Evolutionary conservation across 1,140 invertebrate species (phyloP).

Genomic region (Drosophila albomicans): DNA sequence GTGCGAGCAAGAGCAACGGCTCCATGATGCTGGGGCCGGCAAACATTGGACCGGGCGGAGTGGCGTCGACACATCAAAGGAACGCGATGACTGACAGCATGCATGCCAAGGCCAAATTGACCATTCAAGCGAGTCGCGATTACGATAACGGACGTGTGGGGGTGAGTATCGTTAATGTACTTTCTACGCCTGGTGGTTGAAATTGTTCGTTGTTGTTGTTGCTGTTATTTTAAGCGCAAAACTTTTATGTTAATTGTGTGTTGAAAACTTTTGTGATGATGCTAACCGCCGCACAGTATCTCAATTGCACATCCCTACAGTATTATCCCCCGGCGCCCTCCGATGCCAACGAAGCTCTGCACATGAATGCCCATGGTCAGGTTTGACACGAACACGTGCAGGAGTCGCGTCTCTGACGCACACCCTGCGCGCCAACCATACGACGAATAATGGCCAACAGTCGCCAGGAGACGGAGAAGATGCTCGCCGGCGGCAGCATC

Average conservation of each 20-base stretch:
- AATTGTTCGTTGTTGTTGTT: background rate
- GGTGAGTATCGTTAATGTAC: conserved; percentile 58
- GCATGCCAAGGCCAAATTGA: conserved; percentile 94
- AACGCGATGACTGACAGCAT: conserved; percentile 93
- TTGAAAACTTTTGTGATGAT: background rate
- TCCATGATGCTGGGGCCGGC: conserved; percentile 70
- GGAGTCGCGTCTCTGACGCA: conserved; percentile 84
- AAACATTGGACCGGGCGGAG: conserved; percentile 77
- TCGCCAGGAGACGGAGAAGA: conserved; percentile 84
- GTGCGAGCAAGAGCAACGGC: conserved; percentile 85
- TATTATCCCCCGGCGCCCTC: conserved; percentile 90
- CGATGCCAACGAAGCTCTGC: conserved; percentile 89
- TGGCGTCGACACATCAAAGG: conserved; percentile 88
- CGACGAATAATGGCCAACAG: conserved; percentile 84
- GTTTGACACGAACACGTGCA: conserved; percentile 82
- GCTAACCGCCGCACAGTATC: conserved; percentile 69
- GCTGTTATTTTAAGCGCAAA: conserved; percentile 50
- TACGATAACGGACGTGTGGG: conserved; percentile 89
- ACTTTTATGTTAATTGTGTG: conserved; percentile 42
- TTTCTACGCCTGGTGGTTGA: background rate
- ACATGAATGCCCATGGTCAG: conserved; percentile 89
- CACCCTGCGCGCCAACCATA: conserved; percentile 84
- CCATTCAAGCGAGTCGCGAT: conserved; percentile 90
- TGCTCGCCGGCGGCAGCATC: conserved; percentile 60
- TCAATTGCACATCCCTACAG: conserved; percentile 86